Conservation (phyloP, 1,140 invertebrate species). For the Drosophila sturtevanti region DNA sequence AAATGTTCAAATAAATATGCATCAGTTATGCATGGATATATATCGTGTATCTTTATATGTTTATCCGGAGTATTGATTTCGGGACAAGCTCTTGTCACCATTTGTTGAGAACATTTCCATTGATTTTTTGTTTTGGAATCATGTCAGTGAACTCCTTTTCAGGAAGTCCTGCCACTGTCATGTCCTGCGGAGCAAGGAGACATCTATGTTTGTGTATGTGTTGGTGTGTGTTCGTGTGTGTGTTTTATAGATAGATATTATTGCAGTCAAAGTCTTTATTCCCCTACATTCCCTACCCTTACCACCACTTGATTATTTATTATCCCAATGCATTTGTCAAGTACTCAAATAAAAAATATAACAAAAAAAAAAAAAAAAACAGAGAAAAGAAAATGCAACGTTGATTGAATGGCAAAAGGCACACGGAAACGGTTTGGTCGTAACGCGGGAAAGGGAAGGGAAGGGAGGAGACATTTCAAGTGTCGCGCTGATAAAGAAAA, state of each 20-base stretch:
- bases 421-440: neutral
- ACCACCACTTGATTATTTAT: neutral
- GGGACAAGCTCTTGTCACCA: no score
- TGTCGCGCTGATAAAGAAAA: slow-evolving; percentile 5
- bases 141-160: slow-evolving; percentile 5
- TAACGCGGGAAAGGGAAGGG: neutral
- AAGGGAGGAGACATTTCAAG: neutral
- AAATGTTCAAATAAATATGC: no score
- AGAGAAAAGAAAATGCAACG: neutral
- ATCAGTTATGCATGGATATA: no score
- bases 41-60: no score
- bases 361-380: neutral
- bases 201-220: neutral
- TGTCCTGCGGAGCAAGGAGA: neutral
- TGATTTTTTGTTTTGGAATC: neutral
- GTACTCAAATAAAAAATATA: neutral
- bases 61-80: no score
- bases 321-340: slow-evolving; percentile 5
- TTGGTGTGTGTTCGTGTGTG: neutral
- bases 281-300: neutral
- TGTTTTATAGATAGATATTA: neutral
- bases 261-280: slow-evolving; percentile 1
- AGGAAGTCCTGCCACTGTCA: neutral
- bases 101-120: neutral
- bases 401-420: slow-evolving; percentile 6